These are phyloP conservation scores for Ptyas mucosa DNA, from an alignment of 2,113 vertebrate species.

Conservation along the genomic window DNA sequence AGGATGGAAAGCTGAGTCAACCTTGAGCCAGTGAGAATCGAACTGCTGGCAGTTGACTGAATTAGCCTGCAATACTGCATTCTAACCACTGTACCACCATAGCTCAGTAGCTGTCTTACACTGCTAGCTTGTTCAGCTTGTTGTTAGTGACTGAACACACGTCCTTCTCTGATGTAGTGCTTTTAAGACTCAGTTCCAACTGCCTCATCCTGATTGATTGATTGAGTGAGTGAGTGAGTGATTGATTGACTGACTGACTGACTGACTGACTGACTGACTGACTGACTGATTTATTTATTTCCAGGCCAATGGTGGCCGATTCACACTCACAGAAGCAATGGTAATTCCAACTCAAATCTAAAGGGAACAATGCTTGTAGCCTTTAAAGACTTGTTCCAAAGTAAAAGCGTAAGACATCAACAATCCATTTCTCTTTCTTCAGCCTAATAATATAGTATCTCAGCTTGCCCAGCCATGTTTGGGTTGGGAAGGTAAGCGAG, in stretches of 20 bases:
- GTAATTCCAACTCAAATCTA: neutral
- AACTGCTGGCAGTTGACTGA: neutral
- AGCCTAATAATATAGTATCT: neutral
- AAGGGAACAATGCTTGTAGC: neutral
- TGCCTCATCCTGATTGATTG: neutral
- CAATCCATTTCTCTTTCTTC: neutral
- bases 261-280: neutral
- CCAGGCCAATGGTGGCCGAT: neutral
- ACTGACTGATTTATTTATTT: neutral
- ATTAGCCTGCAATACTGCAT: neutral
- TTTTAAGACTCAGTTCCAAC: neutral
- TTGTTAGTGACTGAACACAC: neutral
- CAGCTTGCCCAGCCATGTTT: neutral
- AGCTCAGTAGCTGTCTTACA: neutral
- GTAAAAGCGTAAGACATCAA: neutral
- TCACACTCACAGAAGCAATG: neutral
- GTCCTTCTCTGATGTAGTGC: neutral
- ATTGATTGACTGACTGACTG: neutral
- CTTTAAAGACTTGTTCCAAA: neutral
- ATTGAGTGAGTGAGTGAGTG: neutral
- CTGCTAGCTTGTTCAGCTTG: neutral
- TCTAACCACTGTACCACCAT: neutral
- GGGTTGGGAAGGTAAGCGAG: neutral
- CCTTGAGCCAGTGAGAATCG: neutral
- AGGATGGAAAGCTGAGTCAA: neutral